Base-by-base conservation (phyloP, 1,140 invertebrate species). In the Pomacea maculata region DNA sequence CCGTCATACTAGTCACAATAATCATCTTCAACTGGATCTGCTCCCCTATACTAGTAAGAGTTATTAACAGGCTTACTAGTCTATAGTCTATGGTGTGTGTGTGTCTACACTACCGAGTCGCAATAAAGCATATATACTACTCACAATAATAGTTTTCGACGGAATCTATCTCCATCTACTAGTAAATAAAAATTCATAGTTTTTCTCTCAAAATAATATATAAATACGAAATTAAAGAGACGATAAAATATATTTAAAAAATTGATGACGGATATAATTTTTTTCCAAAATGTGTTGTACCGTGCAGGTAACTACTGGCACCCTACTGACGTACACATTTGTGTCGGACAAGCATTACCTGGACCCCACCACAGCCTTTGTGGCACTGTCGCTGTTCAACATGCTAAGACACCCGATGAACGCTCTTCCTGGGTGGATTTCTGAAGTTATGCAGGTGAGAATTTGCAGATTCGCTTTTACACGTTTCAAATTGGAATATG, bases 371-470 rank as follows among this genome's bases (percentile, higher is more conserved):
- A 97, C 94, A 88, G 98, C 93, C 83, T 99, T 99, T 93, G 97
- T 99, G 82, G 96, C 98, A 83, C 93, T 99, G 84, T 96, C 97
- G 90, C 94, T 99, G 87, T 99, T 99, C 93, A 99, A 99, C 93
- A 97, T 99, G 87, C 94, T 99, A 83, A 94, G 97, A 89, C 97
- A 98, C 91, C 97, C 98, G 86, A 93, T 95, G 80, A 88, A 89
- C 52, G 88, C 93, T 34, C 84, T 94, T 64, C 93, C 94, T 0
- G 92, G 92, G 88, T 85, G 94, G 10, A 91, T 94, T 68, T 87
- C 90, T 7, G 89, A 89, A 55, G 65, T 93, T 10, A 88, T 94
- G 34, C 88, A 88, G 82, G 90, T 90, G 82, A 83, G 76, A 63
- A 61, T 4, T 17, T 11, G 45, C 11, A 61, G 57, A 61, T 17